Evolutionary conservation across 2,113 vertebrate genomes (phyloP).

Genomic region (Oriolus oriolus): DNA sequence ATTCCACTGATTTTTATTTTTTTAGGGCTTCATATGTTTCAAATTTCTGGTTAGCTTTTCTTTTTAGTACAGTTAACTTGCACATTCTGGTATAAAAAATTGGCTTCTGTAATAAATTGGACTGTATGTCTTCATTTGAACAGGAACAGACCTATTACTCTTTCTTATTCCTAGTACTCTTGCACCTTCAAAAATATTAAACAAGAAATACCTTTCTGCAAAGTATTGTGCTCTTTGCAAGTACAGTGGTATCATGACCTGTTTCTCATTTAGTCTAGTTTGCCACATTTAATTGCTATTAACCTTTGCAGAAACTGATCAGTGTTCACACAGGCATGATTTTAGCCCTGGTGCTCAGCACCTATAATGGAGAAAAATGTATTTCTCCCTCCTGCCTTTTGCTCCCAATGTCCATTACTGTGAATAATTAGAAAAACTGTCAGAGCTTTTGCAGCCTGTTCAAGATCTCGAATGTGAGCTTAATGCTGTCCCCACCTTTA

Average conservation of each 20-base stretch:
- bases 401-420: slow-evolving; percentile 73
- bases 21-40: not conserved
- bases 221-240: slow-evolving; percentile 76
- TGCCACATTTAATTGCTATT: slow-evolving; percentile 88
- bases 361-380: slow-evolving; percentile 78
- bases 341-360: slow-evolving; percentile 79
- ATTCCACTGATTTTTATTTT: not conserved
- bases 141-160: slow-evolving; percentile 4
- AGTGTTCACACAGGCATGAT: slow-evolving; percentile 83
- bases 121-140: not conserved
- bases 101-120: not conserved
- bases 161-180: slow-evolving; percentile 4
- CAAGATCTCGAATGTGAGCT: slow-evolving; percentile 63
- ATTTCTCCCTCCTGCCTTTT: slow-evolving; percentile 76
- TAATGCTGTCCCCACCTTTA: slow-evolving; percentile 70
- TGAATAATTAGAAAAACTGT: slow-evolving; percentile 83
- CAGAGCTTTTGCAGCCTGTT: slow-evolving; percentile 72
- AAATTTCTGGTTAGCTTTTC: not conserved
- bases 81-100: not conserved
- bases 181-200: slow-evolving; percentile 51
- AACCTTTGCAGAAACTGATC: slow-evolving; percentile 85
- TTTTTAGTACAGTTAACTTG: not conserved
- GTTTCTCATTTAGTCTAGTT: slow-evolving; percentile 82
- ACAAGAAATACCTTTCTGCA: slow-evolving; percentile 67
- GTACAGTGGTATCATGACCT: slow-evolving; percentile 80